Evolutionary conservation across 2,797 vertebrate genomes (phyloP).

Genomic region (Tolypeutes matacus): DNA sequence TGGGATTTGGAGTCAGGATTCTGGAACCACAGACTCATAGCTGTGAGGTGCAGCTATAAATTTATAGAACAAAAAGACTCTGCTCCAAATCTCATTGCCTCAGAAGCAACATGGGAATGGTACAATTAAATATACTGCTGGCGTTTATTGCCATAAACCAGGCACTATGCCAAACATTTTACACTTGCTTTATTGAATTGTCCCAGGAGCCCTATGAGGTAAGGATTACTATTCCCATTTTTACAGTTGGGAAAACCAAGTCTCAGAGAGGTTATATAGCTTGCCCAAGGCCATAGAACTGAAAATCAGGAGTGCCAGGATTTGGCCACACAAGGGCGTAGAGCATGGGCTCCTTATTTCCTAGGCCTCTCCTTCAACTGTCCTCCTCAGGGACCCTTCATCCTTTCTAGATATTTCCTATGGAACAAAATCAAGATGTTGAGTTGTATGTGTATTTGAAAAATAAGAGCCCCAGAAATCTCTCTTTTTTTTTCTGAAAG

Average conservation of each 20-base stretch:
- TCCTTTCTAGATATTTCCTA: constrained; percentile 69
- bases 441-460: constrained; percentile 39
- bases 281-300: neutral
- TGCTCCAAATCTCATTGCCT: constrained; percentile 27
- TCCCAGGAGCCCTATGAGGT: neutral
- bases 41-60: neutral
- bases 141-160: neutral
- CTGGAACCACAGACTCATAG: neutral
- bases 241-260: constrained; percentile 18
- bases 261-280: neutral
- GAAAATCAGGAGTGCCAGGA: constrained; percentile 31
- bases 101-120: neutral
- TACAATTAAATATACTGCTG: neutral
- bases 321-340: neutral
- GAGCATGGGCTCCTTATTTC: constrained; percentile 20
- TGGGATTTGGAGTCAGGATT: constrained; percentile 12
- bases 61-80: constrained; percentile 53
- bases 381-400: constrained; percentile 50
- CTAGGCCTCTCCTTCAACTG: constrained; percentile 57
- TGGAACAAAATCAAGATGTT: constrained; percentile 67
- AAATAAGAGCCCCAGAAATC: constrained; percentile 58
- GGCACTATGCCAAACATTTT: constrained; percentile 23
- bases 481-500: constrained; percentile 39
- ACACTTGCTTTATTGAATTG: neutral
- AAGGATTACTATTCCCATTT: constrained; percentile 46